Base-by-base conservation (phyloP, 2,113 vertebrate species). In the Crypturellus undulatus region DNA sequence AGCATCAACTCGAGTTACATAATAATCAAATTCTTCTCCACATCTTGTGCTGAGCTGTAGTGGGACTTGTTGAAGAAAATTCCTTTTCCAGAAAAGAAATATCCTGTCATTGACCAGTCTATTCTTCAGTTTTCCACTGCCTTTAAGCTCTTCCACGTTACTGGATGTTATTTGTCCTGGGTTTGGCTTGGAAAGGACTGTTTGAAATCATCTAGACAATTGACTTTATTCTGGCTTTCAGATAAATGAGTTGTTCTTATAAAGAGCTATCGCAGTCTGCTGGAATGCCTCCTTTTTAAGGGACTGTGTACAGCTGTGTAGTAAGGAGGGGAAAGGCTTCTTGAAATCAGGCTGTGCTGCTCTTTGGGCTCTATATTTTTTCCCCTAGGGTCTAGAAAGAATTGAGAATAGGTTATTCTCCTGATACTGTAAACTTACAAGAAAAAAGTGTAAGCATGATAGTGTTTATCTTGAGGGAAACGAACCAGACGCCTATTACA, bases 91-190 rank as follows among this genome's bases (percentile, higher is more conserved):
- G 22, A 14, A 58, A 43, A 47, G 26, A 70, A 51, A 36, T 22
- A 32, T 43, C 4, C 16, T 63, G 34, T 52, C 56, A 62, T 3
- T 14, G 16, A 43, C 30, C 38, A 26, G 24, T 15, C 54, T 14
- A 2, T 79, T 69, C 25, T 47, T 3, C 54, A 5, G 14, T 47
- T 11, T 1, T 12, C 1, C 21, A 2, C 3, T 4, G 1, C 65
- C 24, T 82, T 62, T 89, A 77, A 85, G 69, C 42, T 51, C 6
- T 60, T 25, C 16, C 45, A 24, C 80, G 28, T 22, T 60, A 11
- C 16, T 92, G 36, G 18, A 40, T 62, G 4, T 87, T 56, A 24
- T 54, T 49, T 85, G 84, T 19, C 36, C 72, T 34, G 28, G 43
- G 12, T 59, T 52, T 85, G 79, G 13, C 87, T 90, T 56, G 45